Evolutionary conservation across 2,888 invertebrate genomes (phyloP), one percentile per base, ranked within the genome.

Genomic region (Agonopterix subpropinquella): DNA sequence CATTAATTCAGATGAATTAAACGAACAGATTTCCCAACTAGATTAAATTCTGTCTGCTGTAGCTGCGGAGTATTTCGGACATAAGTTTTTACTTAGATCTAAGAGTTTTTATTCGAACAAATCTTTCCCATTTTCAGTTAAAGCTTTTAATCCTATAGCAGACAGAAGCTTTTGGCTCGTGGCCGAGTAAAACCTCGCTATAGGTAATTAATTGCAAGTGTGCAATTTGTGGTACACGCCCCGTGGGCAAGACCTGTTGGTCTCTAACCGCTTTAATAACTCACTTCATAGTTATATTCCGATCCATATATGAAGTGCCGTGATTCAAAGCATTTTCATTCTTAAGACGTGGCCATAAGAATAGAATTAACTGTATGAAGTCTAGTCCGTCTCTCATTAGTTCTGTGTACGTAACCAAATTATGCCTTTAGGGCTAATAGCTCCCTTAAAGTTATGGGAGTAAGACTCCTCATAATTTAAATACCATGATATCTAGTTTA

Each of bases 161-260:
- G 28, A 28, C 28, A 28, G 37, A 45, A 36, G 13, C 18, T 58
- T 63, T 68, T 67, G 64, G 64, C 61, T 49, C 45, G 52, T 52
- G 48, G 59, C 59, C 58, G 55, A 65, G 61, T 53, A 49, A 51
- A 47, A 52, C 52, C 53, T 53, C 58, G 57, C 68, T 59, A 65
- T 59, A 59, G 59, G 62, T 68, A 65, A 71, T 67, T 73, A 67
- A 68, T 69, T 64, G 64, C 56, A 57, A 55, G 56, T 59, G 53
- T 56, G 56, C 65, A 70, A 42, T 42, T 42, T 42, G 42, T 11
- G 50, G 49, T 47, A 43, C 44, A 45, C 39, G 11, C 45, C 51
- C 44, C 41, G 42, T n/a, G 28, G 48, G 47, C 58, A 50, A 52
- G 58, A 75, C 71, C 67, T 73, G 70, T 76, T 73, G 70, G 58